Evolutionary conservation across 2,888 invertebrate species (phyloP).

Genomic region (Tenthredo amoena): DNA sequence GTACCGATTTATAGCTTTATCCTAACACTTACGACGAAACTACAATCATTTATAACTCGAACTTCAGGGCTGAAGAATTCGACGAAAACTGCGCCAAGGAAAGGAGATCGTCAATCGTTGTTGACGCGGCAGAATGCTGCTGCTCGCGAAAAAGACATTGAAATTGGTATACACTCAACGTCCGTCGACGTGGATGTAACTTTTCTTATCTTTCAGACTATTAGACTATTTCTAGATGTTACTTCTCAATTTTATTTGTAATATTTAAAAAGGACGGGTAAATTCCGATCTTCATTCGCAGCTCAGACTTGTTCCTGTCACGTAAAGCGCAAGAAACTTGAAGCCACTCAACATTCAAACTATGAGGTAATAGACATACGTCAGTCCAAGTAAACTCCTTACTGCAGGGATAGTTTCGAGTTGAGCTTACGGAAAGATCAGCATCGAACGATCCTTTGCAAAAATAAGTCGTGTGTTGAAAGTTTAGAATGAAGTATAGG

Average conservation of each 20-base stretch:
- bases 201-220: background rate
- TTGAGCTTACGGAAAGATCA: background rate
- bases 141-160: slow-evolving; percentile 27
- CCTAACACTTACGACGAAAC: background rate
- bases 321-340: background rate
- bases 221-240: background rate
- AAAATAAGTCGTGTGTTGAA: no score
- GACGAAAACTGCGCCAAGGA: background rate
- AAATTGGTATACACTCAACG: background rate
- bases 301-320: background rate
- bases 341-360: background rate
- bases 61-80: slow-evolving; percentile 11
- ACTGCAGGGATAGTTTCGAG: background rate
- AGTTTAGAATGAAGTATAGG: no score
- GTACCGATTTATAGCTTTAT: background rate
- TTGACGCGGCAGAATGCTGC: slow-evolving; percentile 21
- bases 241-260: background rate
- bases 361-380: slow-evolving; percentile 6
- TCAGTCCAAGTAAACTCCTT: background rate
- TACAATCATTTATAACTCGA: background rate
- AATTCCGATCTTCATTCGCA: background rate
- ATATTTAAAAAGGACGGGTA: background rate
- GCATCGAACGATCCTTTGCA: background rate
- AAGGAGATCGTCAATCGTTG: background rate
- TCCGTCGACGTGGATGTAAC: background rate